Conservation (phyloP, 2,888 invertebrate genomes). For the Andrena flavipes region DNA sequence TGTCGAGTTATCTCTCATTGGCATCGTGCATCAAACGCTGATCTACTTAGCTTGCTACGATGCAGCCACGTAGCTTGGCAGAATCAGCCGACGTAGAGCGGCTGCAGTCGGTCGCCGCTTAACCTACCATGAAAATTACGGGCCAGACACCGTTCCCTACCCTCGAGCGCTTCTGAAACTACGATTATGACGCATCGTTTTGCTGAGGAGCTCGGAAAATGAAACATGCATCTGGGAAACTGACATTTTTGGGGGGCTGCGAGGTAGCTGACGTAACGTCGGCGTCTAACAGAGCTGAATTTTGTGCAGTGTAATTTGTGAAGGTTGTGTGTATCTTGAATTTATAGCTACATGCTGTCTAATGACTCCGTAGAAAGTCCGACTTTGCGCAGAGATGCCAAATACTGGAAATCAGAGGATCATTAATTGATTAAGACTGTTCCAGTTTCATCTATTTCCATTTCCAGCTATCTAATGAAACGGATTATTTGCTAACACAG, state of each 20-base stretch:
- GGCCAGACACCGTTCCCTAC: not conserved
- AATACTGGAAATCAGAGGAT: too few relatives aligned
- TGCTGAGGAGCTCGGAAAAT: conserved; percentile 9
- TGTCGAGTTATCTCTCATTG: conserved; percentile 78
- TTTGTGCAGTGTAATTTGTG: not conserved
- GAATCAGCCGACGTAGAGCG: conserved; percentile 4
- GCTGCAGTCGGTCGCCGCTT: conserved; percentile 5
- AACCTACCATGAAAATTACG: conserved; percentile 32
- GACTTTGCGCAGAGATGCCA: too few relatives aligned
- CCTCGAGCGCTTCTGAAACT: not conserved
- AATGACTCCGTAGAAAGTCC: too few relatives aligned
- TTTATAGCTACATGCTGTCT: not conserved
- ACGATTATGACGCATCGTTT: conserved; percentile 33
- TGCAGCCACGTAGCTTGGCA: conserved; percentile 26
- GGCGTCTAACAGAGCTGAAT: conserved; percentile 10
- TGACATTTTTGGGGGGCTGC: not conserved
- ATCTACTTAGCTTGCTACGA: conserved; percentile 66
- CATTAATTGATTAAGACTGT: too few relatives aligned
- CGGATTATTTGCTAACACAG: too few relatives aligned
- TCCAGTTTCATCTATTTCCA: too few relatives aligned
- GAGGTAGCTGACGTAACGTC: conserved; percentile 12
- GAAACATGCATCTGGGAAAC: conserved; percentile 5
- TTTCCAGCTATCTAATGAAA: too few relatives aligned
- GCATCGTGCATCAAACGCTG: conserved; percentile 63
- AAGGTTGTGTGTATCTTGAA: too few relatives aligned